phyloP scores from a whole-genome alignment of 2,797 vertebrate genomes.

The Melanotaenia trifasciata region DNA sequence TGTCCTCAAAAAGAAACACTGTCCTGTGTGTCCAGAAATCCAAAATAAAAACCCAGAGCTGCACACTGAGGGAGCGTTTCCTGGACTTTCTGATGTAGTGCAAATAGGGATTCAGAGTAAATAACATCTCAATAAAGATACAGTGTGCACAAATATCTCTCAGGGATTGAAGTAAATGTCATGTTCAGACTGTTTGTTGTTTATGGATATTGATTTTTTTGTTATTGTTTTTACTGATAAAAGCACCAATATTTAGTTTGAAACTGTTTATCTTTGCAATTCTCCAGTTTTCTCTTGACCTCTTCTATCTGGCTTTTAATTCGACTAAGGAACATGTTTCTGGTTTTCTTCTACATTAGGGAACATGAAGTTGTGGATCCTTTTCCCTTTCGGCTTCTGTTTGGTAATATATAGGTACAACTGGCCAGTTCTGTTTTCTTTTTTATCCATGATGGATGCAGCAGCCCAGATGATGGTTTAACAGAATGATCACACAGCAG shows the following conservation, averaged over 20 bases:
- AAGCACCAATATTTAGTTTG: background rate
- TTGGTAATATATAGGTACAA: conserved; percentile 39
- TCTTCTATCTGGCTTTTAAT: background rate
- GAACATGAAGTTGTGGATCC: conserved; percentile 13
- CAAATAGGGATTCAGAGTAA: conserved; percentile 31
- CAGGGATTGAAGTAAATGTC: background rate
- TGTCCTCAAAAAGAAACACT: conserved; percentile 55
- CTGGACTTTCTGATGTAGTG: conserved; percentile 45
- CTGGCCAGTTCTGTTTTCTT: background rate
- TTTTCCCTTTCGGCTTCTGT: conserved; percentile 19
- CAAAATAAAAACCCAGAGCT: conserved; percentile 58
- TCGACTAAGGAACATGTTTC: conserved; percentile 2
- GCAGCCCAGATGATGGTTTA: conserved; percentile 44
- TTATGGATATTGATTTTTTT: background rate
- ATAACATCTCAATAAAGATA: conserved; percentile 15
- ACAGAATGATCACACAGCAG: conserved; percentile 35
- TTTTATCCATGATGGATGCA: conserved; percentile 49
- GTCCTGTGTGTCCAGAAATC: conserved; percentile 45
- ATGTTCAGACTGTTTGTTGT: background rate
- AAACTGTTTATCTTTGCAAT: background rate
- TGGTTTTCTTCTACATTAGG: background rate
- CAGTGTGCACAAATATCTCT: conserved; percentile 4
- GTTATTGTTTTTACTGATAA: background rate
- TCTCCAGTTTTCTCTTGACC: background rate
- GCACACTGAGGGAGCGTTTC: conserved; percentile 60